Conservation (phyloP, 2,113 vertebrate genomes). For the Sisor rabdophorus region DNA sequence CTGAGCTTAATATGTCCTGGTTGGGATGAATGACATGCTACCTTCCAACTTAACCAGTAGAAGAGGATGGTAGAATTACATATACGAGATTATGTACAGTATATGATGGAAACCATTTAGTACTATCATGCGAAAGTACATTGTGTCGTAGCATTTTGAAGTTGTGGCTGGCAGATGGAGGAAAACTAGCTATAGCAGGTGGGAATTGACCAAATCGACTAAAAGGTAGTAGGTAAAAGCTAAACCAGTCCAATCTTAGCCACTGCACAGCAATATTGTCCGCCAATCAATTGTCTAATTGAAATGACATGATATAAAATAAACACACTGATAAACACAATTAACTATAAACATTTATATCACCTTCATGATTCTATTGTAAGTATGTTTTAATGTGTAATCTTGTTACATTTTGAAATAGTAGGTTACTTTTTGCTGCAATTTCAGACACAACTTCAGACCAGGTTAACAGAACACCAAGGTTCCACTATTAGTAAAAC, state of each 20-base stretch:
- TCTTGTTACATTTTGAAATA: neutral
- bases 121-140: too few species aligned
- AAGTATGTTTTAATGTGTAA: neutral
- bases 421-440: neutral
- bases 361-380: neutral
- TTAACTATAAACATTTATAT: neutral
- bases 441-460: slow-evolving; percentile 5
- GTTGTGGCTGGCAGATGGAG: too few species aligned
- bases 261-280: too few species aligned
- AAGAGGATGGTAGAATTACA: too few species aligned
- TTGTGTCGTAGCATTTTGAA: neutral
- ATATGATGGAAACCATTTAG: too few species aligned
- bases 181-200: neutral
- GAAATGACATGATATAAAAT: too few species aligned
- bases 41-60: neutral
- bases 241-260: too few species aligned
- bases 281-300: too few species aligned
- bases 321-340: neutral
- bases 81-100: too few species aligned
- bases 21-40: too few species aligned
- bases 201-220: too few species aligned
- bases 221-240: too few species aligned
- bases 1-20: neutral
- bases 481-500: slow-evolving; percentile 8
- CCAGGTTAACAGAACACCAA: neutral